These are phyloP conservation scores for Acrocyrtus sp. DNA, from an alignment of 2,888 invertebrate species.

Conservation along the genomic window DNA sequence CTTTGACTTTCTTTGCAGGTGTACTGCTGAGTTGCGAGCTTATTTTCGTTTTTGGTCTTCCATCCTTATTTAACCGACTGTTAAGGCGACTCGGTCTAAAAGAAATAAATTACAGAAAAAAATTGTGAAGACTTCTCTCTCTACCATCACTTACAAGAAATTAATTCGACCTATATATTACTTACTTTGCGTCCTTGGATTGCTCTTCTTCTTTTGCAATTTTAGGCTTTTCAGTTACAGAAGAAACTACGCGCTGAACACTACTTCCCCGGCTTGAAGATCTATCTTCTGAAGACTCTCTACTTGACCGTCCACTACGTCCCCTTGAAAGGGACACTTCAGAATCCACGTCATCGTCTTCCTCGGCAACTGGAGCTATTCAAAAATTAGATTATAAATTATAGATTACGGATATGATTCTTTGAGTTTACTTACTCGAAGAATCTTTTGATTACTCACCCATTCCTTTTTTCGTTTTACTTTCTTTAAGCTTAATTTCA, in stretches of 20 bases:
- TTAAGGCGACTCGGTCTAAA: slow-evolving; percentile 51
- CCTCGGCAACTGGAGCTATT: slow-evolving; percentile 57
- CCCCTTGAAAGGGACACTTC: slow-evolving; percentile 53
- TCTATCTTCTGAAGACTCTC: slow-evolving; percentile 62
- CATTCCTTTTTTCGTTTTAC: slow-evolving; percentile 53
- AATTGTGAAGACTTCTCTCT: too few relatives aligned
- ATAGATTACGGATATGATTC: slow-evolving; percentile 5
- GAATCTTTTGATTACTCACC: slow-evolving; percentile 53
- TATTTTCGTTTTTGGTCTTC: slow-evolving; percentile 33
- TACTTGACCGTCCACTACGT: slow-evolving; percentile 57
- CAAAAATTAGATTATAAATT: slow-evolving; percentile 19
- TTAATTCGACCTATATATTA: too few relatives aligned
- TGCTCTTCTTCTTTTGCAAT: slow-evolving; percentile 51
- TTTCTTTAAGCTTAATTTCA: slow-evolving; percentile 53
- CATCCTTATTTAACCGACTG: slow-evolving; percentile 39
- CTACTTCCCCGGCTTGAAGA: slow-evolving; percentile 63
- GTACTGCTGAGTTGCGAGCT: slow-evolving; percentile 31
- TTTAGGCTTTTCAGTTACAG: slow-evolving; percentile 35
- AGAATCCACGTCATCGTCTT: slow-evolving; percentile 61
- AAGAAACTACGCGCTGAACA: slow-evolving; percentile 48
- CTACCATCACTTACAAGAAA: too few relatives aligned
- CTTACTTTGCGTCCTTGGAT: slow-evolving; percentile 43
- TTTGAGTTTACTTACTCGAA: not conserved
- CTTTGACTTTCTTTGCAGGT: slow-evolving; percentile 36
- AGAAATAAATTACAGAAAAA: too few relatives aligned